Evolutionary conservation across 2,113 vertebrate species (phyloP), one percentile per base, ranked within the genome.

Genomic region (Sterna hirundo): DNA sequence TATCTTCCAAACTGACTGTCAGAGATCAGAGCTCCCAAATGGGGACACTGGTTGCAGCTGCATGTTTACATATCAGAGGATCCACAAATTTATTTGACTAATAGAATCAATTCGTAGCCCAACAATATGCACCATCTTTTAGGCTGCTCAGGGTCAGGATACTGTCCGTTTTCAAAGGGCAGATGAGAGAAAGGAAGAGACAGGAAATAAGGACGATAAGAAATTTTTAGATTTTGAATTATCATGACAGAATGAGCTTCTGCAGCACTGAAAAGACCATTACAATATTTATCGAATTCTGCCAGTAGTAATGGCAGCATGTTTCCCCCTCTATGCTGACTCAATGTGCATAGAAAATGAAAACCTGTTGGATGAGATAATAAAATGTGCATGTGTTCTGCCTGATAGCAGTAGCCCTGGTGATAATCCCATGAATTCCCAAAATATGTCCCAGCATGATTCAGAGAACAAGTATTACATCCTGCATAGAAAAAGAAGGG

Each of bases 361-460:
- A 97, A 97, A 95, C 85, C 96, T 91, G 95, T 92, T 91, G 92
- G 96, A 88, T 76, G 84, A 96, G 97, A 97, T 97, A 97, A 97
- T 96, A 94, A 97, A 93, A 96, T 61, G 94, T 95, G 89, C 92
- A 95, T 96, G 96, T 97, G 94, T 93, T 97, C 82, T 94, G 88
- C 85, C 94, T 84, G 95, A 97, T 97, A 97, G 94, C 82, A 95
- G 95, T 93, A 97, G 93, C 76, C 93, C 93, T 94, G 86, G 96
- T 97, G 94, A 97, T 97, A 97, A 97, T 97, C 97, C 93, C 55
- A 40, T 94, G 96, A 95, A 95, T 96, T 96, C 94, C 95, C 88
- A 81, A 97, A 97, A 86, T 72, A 95, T 86, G 92, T 82, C 86
- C 78, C 91, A 90, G 87, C 84, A 69, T 93, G 96, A 97, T 82